Evolutionary conservation across 2,888 invertebrate genomes (phyloP).

Genomic region (Pardosa pseudoannulata): DNA sequence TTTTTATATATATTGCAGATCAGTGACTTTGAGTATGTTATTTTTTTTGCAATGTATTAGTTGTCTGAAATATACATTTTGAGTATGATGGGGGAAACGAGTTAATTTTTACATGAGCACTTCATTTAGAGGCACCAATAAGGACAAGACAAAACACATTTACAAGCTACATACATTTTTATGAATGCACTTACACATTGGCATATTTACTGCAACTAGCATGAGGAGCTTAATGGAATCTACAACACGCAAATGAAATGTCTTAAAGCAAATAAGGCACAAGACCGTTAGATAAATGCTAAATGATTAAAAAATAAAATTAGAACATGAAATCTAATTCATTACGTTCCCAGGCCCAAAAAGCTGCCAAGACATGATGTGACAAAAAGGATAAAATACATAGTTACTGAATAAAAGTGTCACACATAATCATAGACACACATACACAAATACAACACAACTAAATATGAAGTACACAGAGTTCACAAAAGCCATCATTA

Average conservation of each 20-base stretch:
- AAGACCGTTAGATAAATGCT: slow-evolving; percentile 19
- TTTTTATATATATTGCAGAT: slow-evolving; percentile 33
- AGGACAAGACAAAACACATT: slow-evolving; percentile 65
- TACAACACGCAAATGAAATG: not conserved
- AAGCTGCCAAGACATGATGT: slow-evolving; percentile 8
- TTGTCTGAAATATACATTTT: slow-evolving; percentile 50
- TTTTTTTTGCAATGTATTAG: slow-evolving; percentile 15
- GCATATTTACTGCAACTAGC: slow-evolving; percentile 55
- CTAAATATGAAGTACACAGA: too few relatives aligned
- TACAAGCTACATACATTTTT: slow-evolving; percentile 57
- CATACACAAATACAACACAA: too few relatives aligned
- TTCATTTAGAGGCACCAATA: slow-evolving; percentile 69
- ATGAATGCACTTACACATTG: slow-evolving; percentile 69
- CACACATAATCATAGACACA: not conserved
- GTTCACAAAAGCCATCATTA: not conserved
- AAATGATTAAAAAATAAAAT: not conserved
- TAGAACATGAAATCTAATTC: not conserved
- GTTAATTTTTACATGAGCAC: slow-evolving; percentile 67
- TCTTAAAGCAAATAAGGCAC: slow-evolving; percentile 61
- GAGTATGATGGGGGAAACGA: slow-evolving; percentile 45
- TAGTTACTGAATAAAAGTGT: not conserved
- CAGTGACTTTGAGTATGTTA: slow-evolving; percentile 52
- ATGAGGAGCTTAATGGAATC: slow-evolving; percentile 37
- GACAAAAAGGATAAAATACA: not conserved
- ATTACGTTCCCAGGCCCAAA: not conserved